These are phyloP conservation scores for Thalassophryne amazonica DNA, from an alignment of 2,797 vertebrate species.

Conservation along the genomic window DNA sequence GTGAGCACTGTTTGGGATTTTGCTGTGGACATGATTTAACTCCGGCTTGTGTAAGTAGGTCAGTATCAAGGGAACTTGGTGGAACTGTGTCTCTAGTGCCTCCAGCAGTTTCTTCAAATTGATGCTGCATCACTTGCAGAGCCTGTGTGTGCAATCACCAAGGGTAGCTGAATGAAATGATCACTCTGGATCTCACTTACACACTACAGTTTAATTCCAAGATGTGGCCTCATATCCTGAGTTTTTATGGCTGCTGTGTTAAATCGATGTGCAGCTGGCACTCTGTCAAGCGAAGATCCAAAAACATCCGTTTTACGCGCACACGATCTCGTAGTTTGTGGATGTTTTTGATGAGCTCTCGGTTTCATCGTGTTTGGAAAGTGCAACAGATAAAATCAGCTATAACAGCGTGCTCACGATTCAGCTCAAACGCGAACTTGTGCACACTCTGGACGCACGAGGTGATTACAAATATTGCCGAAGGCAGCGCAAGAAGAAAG, in stretches of 20 bases:
- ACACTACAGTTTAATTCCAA: not conserved
- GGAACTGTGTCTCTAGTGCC: conserved; percentile 43
- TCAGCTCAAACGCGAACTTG: conserved; percentile 36
- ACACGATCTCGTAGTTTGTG: not conserved
- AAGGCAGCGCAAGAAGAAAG: conserved; percentile 23
- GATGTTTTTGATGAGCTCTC: not conserved
- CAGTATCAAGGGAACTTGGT: conserved; percentile 61
- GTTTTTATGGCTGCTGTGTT: not conserved
- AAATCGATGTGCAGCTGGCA: not conserved
- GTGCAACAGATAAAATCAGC: not conserved
- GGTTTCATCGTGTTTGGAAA: conserved; percentile 1
- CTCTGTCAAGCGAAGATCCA: not conserved
- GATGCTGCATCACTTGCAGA: conserved; percentile 29
- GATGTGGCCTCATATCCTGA: not conserved
- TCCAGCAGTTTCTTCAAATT: conserved; percentile 38
- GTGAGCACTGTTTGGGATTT: conserved; percentile 25
- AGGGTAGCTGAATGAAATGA: not conserved
- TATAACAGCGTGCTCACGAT: conserved; percentile 51
- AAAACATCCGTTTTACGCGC: conserved; percentile 3
- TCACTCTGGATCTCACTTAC: not conserved
- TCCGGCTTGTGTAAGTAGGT: conserved; percentile 61
- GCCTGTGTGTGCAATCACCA: conserved; percentile 14
- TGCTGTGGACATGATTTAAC: conserved; percentile 45
- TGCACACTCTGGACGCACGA: conserved; percentile 14
- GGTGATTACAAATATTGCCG: conserved; percentile 47